phyloP scores from a whole-genome alignment of 1,140 invertebrate genomes.

The Phortica variegata region DNA sequence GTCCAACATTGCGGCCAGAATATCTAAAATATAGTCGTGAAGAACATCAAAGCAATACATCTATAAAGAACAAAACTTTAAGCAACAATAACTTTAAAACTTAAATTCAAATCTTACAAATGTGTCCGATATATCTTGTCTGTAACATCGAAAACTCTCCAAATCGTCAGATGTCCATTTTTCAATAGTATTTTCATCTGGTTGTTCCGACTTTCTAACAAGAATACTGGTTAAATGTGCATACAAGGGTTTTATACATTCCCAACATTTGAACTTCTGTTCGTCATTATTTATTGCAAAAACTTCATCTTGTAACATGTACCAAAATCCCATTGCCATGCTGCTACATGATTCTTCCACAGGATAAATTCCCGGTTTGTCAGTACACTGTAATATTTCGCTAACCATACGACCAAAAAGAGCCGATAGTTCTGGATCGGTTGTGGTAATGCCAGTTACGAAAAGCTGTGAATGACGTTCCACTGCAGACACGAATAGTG shows the following conservation, averaged over 20 bases:
- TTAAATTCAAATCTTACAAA: constrained; percentile 61
- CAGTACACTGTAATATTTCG: constrained; percentile 70
- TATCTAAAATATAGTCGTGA: constrained; percentile 67
- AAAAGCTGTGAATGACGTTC: constrained; percentile 68
- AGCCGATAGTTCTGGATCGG: constrained; percentile 50
- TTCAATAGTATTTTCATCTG: constrained; percentile 46
- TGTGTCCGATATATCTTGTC: constrained; percentile 88
- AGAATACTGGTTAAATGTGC: constrained; percentile 50
- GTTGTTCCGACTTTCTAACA: constrained; percentile 50
- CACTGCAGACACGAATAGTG: constrained; percentile 65
- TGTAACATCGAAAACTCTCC: constrained; percentile 84
- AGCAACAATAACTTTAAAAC: background rate
- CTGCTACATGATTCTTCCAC: constrained; percentile 81
- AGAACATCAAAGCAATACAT: constrained; percentile 83
- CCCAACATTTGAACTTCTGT: constrained; percentile 42
- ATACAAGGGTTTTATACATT: constrained; percentile 50
- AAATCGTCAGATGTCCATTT: constrained; percentile 69
- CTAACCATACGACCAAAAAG: constrained; percentile 58
- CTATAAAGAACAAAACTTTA: constrained; percentile 50
- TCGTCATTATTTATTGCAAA: constrained; percentile 43
- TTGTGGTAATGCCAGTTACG: constrained; percentile 59
- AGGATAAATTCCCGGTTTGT: constrained; percentile 78
- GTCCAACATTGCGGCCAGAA: constrained; percentile 64
- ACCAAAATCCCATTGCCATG: constrained; percentile 88
- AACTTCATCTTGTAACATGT: constrained; percentile 70